Evolutionary conservation across 1,140 invertebrate genomes (phyloP), one percentile per base, ranked within the genome.

Genomic region (Neelides sp.): DNA sequence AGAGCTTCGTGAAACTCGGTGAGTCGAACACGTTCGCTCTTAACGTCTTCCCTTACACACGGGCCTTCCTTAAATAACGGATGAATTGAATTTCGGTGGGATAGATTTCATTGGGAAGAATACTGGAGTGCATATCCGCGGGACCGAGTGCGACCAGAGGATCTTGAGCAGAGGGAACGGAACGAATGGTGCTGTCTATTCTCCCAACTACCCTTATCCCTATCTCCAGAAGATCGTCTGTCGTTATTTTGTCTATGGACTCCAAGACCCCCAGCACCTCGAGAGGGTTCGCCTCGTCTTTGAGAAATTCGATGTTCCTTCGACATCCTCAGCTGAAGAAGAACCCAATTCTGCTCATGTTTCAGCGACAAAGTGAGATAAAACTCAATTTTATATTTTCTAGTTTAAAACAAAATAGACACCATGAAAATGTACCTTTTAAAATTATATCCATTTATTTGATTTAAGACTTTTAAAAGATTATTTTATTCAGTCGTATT

Each of bases 111-210:
- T 94, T 76, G 81, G 78, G 67, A 82, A 83, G 74, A 80, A 83
- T 69, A 83, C 84, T 63, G 86, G 85, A 55, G 85, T 88, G 72
- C 88, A 93, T 71, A 91, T 93, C 67, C 76, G 85, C 63, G 90
- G 90, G 60, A 89, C 87, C 59, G 92, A 95, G 73, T 97, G 93
- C 75, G 93, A 97, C 73, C 90, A 94, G 69, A 87, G 91, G 70
- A 92, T 97, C 64, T 77, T 95, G 61, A 91, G 86, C 70, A 81
- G 83, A 71, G 88, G 88, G 70, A 83, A n/a, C n/a, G n/a, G n/a
- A n/a, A n/a, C n/a, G n/a, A n/a, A 76, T 59, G 92, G 92, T 58
- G 80, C 75, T 65, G 86, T 97, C 56, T 88, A 83, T 69, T 92
- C 89, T 71, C 93, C 92, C 56, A 92, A 92, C 73, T 96, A 86